Base-by-base conservation (phyloP, 1,140 invertebrate genomes). In the Cotesia glomerata region DNA sequence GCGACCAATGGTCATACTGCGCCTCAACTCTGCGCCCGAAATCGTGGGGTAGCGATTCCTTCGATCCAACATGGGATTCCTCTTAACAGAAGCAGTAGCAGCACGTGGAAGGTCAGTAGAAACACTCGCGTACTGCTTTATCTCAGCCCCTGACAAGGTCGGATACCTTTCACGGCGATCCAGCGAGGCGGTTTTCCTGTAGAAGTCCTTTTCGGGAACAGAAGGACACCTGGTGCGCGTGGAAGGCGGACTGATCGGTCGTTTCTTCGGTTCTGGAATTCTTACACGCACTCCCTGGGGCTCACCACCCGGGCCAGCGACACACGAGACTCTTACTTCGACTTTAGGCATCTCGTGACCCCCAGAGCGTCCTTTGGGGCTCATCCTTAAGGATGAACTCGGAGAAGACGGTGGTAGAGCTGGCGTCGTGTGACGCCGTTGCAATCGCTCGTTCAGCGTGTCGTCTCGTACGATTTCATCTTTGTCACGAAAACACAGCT, bases 221-320 rank as follows among this genome's bases (percentile, higher is more conserved):
- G 85, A 82, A 2, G 82, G 84, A 63, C 84, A 86, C 58, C 82
- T 77, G 56, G 75, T 75, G 3, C 80, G 77, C 71, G 70, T 76
- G 34, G 72, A 59, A 11, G 80, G 80, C 0, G 83, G 83, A 67
- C 83, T 84, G 66, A 78, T 79, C 0, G 81, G 79, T n/a, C 84
- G 70, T 58, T 82, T 85, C 59, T 84, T 84, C 0, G 84, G 84
- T 58, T 87, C 85, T 8, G 84, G 81, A n/a, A 87, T 87, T 35
- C 79, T 82, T 0, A 87, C 84, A 3, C 84, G 78, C 14, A 87
- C 77, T 7, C 78, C 81, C 54, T 82, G 84, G 0, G 86, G 85
- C 8, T 84, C 80, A 3, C 75, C 83, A 5, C 85, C 85, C 0
- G 85, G 85, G n/a, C 73, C 36, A 0, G 83, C 4, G 4, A 85